These are phyloP conservation scores for Beroe forskalii DNA, from an alignment of 37 sponge, comb jelly and placozoan species.

Conservation along the genomic window DNA sequence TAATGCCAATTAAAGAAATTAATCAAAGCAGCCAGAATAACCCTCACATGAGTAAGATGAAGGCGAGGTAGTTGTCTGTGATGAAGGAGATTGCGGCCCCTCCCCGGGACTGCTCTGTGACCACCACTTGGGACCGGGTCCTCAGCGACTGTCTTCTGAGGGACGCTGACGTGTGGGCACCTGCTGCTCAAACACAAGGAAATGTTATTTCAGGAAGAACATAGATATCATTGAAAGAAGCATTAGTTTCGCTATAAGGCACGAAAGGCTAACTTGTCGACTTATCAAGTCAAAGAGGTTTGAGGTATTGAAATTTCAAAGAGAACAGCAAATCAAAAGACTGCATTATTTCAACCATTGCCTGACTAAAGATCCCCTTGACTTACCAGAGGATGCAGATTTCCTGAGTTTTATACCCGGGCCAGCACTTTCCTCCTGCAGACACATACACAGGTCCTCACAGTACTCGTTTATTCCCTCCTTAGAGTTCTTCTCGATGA, in stretches of 20 bases:
- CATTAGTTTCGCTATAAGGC: too few species aligned
- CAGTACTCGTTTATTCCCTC: slow-evolving; percentile 65
- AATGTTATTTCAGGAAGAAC: neutral
- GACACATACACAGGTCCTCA: slow-evolving; percentile 63
- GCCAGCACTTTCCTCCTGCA: slow-evolving; percentile 52
- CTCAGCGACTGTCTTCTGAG: neutral
- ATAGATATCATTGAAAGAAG: too few species aligned
- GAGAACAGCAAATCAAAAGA: too few species aligned
- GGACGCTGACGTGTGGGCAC: slow-evolving; percentile 55
- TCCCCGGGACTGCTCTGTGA: neutral
- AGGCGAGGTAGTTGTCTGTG: slow-evolving; percentile 52
- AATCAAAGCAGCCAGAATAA: too few species aligned
- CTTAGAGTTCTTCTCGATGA: slow-evolving; percentile 58
- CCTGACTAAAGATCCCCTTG: too few species aligned
- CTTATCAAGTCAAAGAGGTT: too few species aligned
- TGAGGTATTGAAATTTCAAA: too few species aligned
- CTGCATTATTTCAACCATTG: too few species aligned
- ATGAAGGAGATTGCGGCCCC: slow-evolving; percentile 2
- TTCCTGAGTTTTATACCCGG: slow-evolving; percentile 58
- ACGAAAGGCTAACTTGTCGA: too few species aligned
- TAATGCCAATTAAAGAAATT: too few species aligned
- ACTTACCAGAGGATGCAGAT: slow-evolving; percentile 27
- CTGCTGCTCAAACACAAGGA: slow-evolving; percentile 19
- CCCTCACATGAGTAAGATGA: slow-evolving; percentile 47
- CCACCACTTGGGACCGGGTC: neutral